Evolutionary conservation across 2,113 vertebrate genomes (phyloP).

Genomic region (Chlamydotis undulata): DNA sequence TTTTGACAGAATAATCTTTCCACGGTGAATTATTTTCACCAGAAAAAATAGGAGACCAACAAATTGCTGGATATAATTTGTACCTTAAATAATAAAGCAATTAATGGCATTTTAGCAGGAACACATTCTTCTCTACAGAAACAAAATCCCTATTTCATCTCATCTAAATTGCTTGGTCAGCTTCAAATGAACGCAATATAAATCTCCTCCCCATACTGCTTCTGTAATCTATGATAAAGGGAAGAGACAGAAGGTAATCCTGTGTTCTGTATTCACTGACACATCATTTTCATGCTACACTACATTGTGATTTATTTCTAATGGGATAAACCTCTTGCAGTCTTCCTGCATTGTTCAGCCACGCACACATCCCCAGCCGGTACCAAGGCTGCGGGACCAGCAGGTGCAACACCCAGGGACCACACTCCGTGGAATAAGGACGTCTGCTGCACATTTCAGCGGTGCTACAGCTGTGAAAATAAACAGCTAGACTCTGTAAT

Average conservation of each 20-base stretch:
- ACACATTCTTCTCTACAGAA: conserved; percentile 70
- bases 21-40: conserved; percentile 57
- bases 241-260: conserved; percentile 66
- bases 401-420: conserved; percentile 10
- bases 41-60: conserved; percentile 47
- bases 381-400: neutral
- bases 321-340: conserved; percentile 61
- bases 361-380: neutral
- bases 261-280: conserved; percentile 57
- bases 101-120: conserved; percentile 74
- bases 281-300: conserved; percentile 68
- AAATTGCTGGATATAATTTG: conserved; percentile 74
- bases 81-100: conserved; percentile 77
- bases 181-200: conserved; percentile 68
- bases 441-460: conserved; percentile 17
- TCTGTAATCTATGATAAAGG: conserved; percentile 68
- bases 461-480: conserved; percentile 38
- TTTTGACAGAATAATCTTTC: conserved; percentile 66
- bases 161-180: conserved; percentile 78
- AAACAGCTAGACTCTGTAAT: conserved; percentile 32
- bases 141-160: conserved; percentile 75
- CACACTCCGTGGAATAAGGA: neutral
- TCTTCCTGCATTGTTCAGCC: conserved; percentile 14
- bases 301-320: conserved; percentile 72
- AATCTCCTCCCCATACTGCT: conserved; percentile 71